Conservation (phyloP, 1,140 invertebrate genomes). For the Heliconius eleuchia region DNA sequence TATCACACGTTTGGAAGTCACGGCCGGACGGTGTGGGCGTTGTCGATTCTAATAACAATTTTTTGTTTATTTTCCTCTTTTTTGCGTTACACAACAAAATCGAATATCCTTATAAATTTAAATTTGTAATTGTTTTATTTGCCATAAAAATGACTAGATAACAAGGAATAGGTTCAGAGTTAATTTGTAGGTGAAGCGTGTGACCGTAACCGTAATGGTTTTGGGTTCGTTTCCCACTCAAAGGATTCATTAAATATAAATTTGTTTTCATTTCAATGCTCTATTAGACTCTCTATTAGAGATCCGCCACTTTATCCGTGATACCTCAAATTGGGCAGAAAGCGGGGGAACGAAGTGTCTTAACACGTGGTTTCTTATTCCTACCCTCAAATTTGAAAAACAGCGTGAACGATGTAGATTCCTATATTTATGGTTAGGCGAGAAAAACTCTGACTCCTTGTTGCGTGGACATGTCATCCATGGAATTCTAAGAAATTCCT, state of each 20-base stretch:
- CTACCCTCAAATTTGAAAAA: no score
- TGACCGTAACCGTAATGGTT: background rate
- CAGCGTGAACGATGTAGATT: no score
- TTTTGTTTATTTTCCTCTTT: background rate
- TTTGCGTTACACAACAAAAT: background rate
- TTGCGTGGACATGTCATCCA: no score
- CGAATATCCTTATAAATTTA: background rate
- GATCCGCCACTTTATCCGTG: background rate
- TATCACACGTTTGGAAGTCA: conserved; percentile 40
- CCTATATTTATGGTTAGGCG: no score
- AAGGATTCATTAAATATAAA: background rate
- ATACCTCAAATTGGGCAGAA: background rate
- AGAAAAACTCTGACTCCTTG: no score
- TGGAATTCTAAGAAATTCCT: no score
- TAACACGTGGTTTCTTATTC: no score
- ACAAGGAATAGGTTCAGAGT: no score
- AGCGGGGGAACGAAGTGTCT: no score
- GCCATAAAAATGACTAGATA: no score
- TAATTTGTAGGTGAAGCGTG: background rate
- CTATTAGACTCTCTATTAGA: background rate
- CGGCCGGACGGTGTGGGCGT: conserved; percentile 32
- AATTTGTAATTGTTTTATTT: no score
- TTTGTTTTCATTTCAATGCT: background rate
- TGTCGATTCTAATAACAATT: background rate
- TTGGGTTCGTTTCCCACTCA: background rate